These are phyloP conservation scores for Ornithorhynchus anatinus DNA, from an alignment of 2,113 vertebrate species.

Conservation along the genomic window DNA sequence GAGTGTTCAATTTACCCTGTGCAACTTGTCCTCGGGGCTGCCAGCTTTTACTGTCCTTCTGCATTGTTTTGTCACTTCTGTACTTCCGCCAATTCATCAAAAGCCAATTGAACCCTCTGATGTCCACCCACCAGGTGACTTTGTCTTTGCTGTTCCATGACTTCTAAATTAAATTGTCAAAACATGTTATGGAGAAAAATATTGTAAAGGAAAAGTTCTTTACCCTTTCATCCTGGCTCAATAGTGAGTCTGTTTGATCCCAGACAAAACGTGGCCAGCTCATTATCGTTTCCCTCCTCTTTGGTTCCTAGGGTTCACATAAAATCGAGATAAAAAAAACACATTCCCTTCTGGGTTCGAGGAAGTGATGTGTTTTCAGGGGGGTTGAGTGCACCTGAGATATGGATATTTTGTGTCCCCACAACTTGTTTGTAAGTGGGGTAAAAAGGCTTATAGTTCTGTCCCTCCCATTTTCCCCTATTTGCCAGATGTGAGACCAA, in stretches of 20 bases:
- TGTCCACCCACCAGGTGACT: slow-evolving; percentile 62
- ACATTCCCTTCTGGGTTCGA: neutral
- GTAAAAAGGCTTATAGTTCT: neutral
- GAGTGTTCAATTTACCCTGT: slow-evolving; percentile 46
- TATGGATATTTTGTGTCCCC: neutral
- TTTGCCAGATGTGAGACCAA: too few relatives aligned
- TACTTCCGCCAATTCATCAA: slow-evolving; percentile 64
- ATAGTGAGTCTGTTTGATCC: slow-evolving; percentile 13
- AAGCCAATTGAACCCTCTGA: slow-evolving; percentile 44
- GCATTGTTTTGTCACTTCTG: slow-evolving; percentile 65
- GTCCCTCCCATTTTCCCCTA: too few relatives aligned
- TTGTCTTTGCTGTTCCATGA: slow-evolving; percentile 57
- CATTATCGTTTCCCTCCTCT: slow-evolving; percentile 34
- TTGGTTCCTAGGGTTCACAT: slow-evolving; percentile 35
- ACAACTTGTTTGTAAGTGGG: neutral
- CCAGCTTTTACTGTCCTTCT: slow-evolving; percentile 52
- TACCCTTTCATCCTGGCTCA: slow-evolving; percentile 40
- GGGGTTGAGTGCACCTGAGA: neutral
- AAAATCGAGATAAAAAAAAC: neutral
- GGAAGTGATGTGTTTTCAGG: neutral
- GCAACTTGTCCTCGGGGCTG: slow-evolving; percentile 23
- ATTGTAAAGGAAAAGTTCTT: slow-evolving; percentile 24
- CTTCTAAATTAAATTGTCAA: slow-evolving; percentile 70
- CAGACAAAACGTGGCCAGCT: slow-evolving; percentile 40
- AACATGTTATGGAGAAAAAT: slow-evolving; percentile 58